Conservation (phyloP, 2,113 vertebrate genomes). For the human (Homo sapiens) region GRCh38 chr9:97717001-97717500, state of each 20-base stretch:
- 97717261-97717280: neutral
- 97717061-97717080: neutral
- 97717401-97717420: neutral
- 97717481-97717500: neutral
- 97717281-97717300: neutral
- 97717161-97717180: neutral
- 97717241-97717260: neutral
- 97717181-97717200: neutral
- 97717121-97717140: neutral
- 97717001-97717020: neutral
- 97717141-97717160: neutral
- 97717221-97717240: constrained; percentile 21
- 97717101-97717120: neutral
- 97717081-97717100: neutral
- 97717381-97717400: neutral
- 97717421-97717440: neutral
- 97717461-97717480: neutral
- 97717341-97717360: too few relatives aligned
- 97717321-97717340: neutral
- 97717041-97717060: constrained; percentile 18
- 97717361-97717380: neutral
- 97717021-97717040: constrained; percentile 13
- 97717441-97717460: neutral
- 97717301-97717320: neutral
- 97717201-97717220: neutral